Conservation (phyloP, 2,888 invertebrate species). For the Eurytoma californica region DNA sequence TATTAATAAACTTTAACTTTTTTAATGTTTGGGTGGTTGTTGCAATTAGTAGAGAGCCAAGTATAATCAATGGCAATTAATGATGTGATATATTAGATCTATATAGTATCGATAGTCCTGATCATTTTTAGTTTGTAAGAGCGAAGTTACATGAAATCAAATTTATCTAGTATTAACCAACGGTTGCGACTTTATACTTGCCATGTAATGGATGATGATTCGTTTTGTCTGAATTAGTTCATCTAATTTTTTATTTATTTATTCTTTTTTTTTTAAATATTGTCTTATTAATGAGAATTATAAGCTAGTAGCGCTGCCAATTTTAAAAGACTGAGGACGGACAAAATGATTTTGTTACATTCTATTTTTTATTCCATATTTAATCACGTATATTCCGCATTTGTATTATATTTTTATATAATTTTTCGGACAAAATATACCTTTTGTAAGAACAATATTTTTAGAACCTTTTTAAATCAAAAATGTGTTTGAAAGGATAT, state of each 20-base stretch:
- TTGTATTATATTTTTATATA: conserved; percentile 43
- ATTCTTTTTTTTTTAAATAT: conserved; percentile 47
- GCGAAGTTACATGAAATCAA: too few relatives aligned
- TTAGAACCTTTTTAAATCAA: conserved; percentile 12
- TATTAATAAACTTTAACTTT: too few relatives aligned
- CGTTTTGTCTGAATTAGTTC: conserved; percentile 35
- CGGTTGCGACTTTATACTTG: neutral
- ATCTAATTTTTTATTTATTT: conserved; percentile 38
- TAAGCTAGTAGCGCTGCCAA: conserved; percentile 40
- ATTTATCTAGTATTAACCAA: too few relatives aligned
- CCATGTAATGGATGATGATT: conserved; percentile 15
- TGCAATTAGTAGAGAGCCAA: neutral
- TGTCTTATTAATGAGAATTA: conserved; percentile 44
- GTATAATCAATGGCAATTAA: too few relatives aligned
- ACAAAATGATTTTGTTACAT: neutral
- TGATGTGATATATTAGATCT: too few relatives aligned
- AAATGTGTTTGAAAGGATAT: conserved; percentile 22
- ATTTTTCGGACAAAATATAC: conserved; percentile 2
- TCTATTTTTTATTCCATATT: conserved; percentile 22
- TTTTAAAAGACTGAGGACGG: conserved; percentile 17
- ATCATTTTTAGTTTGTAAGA: too few relatives aligned
- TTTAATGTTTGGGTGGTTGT: neutral
- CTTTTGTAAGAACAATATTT: conserved; percentile 32
- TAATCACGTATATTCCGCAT: conserved; percentile 17
- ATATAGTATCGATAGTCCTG: too few relatives aligned